Percentiles rank a stretch among this genome's conserved stretches.
Conservation (phyloP, 2,888 invertebrate genomes). For the Eumerus sabulonum region DNA sequence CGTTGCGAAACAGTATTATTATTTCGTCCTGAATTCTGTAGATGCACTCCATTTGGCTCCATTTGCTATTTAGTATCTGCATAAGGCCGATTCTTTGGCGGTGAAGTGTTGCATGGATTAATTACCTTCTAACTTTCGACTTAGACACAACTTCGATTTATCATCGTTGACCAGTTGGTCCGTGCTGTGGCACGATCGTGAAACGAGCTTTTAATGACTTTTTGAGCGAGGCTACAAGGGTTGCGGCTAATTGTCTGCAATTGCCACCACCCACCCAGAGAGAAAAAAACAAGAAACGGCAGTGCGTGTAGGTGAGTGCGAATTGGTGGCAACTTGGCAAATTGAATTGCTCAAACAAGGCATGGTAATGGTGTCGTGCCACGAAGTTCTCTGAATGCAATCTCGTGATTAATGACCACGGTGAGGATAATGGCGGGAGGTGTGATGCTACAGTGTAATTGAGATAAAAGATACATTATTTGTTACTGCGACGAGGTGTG, state of each 20-base stretch:
- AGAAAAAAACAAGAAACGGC: neutral
- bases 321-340: conserved; percentile 38
- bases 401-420: conserved; percentile 5
- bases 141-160: conserved; percentile 60
- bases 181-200: neutral
- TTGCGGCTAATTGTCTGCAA: conserved; percentile 52
- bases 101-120: conserved; percentile 60
- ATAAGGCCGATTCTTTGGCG: conserved; percentile 30
- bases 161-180: conserved; percentile 46
- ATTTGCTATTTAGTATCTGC: conserved; percentile 4
- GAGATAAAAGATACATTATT: neutral
- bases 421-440: neutral
- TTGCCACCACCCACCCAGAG: conserved; percentile 10
- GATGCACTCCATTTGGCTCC: too few species aligned
- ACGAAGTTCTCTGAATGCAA: conserved; percentile 31
- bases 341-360: conserved; percentile 51
- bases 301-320: conserved; percentile 8
- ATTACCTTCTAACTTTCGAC: conserved; percentile 60
- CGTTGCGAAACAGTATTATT: conserved; percentile 7
- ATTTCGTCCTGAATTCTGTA: conserved; percentile 41
- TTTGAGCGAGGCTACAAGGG: conserved; percentile 31
- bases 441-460: too few species aligned
- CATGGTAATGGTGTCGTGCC: conserved; percentile 29
- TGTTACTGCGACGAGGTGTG: neutral
- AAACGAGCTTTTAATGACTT: conserved; percentile 48